A percentile compares a stretch with the other conserved stretches of the same genome.
Evolutionary conservation across 1,140 invertebrate genomes (phyloP).

Genomic region (Leptonema lineaticorne): DNA sequence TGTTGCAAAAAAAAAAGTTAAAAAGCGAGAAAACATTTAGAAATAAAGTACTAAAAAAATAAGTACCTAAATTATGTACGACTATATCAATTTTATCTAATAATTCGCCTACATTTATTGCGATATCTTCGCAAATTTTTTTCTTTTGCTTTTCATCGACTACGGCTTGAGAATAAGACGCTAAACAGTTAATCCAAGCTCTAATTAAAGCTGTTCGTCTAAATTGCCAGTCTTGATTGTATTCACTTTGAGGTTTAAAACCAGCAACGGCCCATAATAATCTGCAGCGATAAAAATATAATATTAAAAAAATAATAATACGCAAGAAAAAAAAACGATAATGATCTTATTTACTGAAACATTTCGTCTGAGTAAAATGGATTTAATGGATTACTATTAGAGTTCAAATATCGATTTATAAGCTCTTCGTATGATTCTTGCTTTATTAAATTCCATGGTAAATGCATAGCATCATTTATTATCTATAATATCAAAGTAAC

Average conservation of each 20-base stretch:
- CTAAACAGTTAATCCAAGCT: slow-evolving; percentile 28
- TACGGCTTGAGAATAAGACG: slow-evolving; percentile 7
- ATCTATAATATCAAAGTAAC: slow-evolving; percentile 29
- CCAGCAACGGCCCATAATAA: slow-evolving; percentile 35
- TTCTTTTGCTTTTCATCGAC: slow-evolving; percentile 8
- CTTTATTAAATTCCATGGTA: slow-evolving; percentile 34
- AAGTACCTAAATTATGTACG: slow-evolving; percentile 23
- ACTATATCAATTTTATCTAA: slow-evolving; percentile 28
- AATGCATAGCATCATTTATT: slow-evolving; percentile 28
- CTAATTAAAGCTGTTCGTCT: slow-evolving; percentile 16
- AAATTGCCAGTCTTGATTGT: slow-evolving; percentile 17
- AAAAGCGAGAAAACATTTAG: neutral
- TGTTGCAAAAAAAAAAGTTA: neutral
- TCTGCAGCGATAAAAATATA: neutral
- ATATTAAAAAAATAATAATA: neutral
- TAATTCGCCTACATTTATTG: slow-evolving; percentile 23
- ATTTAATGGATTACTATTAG: slow-evolving; percentile 7
- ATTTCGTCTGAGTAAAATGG: slow-evolving; percentile 33
- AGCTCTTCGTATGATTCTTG: slow-evolving; percentile 31
- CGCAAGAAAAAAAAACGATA: no score
- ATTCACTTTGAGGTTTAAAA: slow-evolving; percentile 10
- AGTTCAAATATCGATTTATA: slow-evolving; percentile 25
- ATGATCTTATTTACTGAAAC: slow-evolving; percentile 28
- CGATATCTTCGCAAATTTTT: slow-evolving; percentile 14
- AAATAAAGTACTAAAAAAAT: slow-evolving; percentile 6